A percentile compares a stretch with the other conserved stretches of the same genome.
These are phyloP conservation scores for Muscidifurax raptorellus DNA, from an alignment of 1,140 invertebrate genomes.

Conservation along the genomic window DNA sequence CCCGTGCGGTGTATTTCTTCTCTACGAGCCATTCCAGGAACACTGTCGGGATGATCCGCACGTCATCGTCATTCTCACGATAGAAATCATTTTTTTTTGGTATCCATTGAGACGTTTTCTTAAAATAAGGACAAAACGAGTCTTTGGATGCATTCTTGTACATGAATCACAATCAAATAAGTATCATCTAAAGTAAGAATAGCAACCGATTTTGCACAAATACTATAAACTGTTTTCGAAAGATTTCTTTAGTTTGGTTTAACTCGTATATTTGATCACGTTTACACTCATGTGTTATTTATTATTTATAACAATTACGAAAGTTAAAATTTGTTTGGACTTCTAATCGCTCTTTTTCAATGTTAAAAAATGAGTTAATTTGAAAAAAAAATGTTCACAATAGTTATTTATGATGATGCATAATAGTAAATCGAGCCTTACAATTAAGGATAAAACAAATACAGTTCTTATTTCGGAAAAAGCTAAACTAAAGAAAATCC, in stretches of 20 bases:
- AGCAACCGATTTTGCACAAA: neutral
- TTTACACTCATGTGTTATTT: neutral
- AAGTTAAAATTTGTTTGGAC: no score
- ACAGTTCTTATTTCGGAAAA: no score
- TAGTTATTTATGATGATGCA: no score
- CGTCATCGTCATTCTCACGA: conserved; percentile 12
- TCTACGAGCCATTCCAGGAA: conserved; percentile 29
- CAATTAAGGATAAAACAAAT: no score
- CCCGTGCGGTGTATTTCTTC: conserved; percentile 11
- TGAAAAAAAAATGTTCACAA: no score
- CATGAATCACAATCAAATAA: neutral
- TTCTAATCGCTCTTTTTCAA: no score
- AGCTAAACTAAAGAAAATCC: conserved; percentile 19
- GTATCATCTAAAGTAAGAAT: neutral
- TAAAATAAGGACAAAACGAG: neutral
- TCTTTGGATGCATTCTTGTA: neutral
- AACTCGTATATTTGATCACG: neutral
- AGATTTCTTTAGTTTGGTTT: conserved; percentile 30
- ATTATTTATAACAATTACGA: neutral
- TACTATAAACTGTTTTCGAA: neutral
- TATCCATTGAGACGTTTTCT: conserved; percentile 4
- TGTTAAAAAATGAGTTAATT: no score
- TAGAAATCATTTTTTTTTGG: neutral
- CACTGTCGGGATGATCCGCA: conserved; percentile 8
- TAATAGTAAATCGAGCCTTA: no score